phyloP scores from a whole-genome alignment of 2,888 invertebrate species.

The Drosophila maculinotata region DNA sequence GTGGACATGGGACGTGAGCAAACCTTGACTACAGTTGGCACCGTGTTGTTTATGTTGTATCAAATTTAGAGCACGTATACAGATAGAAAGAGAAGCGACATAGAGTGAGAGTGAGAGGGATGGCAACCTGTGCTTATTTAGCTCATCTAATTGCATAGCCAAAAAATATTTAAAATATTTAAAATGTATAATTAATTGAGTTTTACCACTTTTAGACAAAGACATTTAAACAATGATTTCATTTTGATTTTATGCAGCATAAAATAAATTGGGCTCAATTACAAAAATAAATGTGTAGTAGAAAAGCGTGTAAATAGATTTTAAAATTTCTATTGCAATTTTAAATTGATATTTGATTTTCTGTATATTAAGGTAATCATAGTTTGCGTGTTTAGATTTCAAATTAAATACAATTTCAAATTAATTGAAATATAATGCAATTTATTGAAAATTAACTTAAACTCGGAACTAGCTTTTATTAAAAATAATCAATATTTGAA shows the following conservation, averaged over 20 bases:
- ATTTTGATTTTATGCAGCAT: not conserved
- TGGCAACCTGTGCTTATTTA: not conserved
- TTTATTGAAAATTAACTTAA: not conserved
- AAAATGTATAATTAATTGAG: conserved; percentile 3
- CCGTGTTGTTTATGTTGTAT: conserved; percentile 65
- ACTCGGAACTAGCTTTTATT: not conserved
- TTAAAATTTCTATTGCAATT: not conserved
- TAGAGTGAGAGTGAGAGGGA: not conserved
- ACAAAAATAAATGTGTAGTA: not conserved
- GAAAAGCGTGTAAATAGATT: not conserved
- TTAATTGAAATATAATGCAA: not conserved
- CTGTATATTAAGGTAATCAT: not conserved
- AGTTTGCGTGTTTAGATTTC: no score
- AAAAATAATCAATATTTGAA: no score
- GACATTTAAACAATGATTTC: not conserved
- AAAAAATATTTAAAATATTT: conserved; percentile 4
- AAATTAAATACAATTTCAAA: not conserved
- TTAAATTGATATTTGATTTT: not conserved
- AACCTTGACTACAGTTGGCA: conserved; percentile 63
- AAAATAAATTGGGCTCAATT: not conserved
- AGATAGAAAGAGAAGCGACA: not conserved
- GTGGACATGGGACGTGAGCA: conserved; percentile 56
- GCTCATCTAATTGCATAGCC: conserved; percentile 12
- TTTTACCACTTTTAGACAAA: not conserved
- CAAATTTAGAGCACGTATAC: conserved; percentile 53